Conservation (phyloP, 2,113 vertebrate genomes). For the Arvicanthis niloticus region DNA sequence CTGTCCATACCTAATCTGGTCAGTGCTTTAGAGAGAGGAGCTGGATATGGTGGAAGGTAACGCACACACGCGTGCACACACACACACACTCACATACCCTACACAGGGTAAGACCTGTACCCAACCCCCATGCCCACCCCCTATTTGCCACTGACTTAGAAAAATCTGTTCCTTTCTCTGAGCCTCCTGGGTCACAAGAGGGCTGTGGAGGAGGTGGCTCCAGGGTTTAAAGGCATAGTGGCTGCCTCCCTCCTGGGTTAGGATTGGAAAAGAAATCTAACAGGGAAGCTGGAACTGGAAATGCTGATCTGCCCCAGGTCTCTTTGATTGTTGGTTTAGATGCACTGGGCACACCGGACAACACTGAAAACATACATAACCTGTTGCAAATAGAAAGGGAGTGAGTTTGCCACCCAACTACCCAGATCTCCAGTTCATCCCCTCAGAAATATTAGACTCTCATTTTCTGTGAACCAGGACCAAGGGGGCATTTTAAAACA, state of each 20-base stretch:
- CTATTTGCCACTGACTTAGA: background rate
- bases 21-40: background rate
- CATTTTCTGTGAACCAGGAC: background rate
- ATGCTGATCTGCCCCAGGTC: background rate
- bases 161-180: background rate
- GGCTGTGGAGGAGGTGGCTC: background rate
- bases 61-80: background rate
- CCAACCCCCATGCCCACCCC: no score
- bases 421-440: background rate
- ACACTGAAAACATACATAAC: background rate
- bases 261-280: background rate
- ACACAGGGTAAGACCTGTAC: background rate
- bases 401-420: background rate
- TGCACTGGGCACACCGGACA: background rate
- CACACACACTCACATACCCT: background rate
- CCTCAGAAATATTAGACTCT: background rate
- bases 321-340: slow-evolving; percentile 2
- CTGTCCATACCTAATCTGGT: background rate
- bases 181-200: background rate
- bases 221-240: background rate
- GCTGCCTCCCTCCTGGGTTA: background rate
- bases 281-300: background rate
- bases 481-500: slow-evolving; percentile 27
- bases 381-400: background rate
- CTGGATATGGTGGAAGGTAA: background rate